Percentiles rank a stretch among this genome's conserved stretches.
Evolutionary conservation across 2,113 vertebrate species (phyloP).

Genomic region (Thermophis baileyi): DNA sequence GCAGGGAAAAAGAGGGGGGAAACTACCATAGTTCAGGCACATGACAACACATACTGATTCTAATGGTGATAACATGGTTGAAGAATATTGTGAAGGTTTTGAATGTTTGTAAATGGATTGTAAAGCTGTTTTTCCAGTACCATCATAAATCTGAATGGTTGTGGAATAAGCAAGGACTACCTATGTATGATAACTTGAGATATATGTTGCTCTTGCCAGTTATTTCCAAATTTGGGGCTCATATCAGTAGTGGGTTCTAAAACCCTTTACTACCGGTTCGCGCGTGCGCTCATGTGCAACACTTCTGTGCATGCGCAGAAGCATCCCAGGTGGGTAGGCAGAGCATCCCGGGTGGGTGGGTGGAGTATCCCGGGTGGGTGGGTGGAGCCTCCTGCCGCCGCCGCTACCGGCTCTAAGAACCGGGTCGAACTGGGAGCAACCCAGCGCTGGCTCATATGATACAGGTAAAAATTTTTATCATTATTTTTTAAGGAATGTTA

Average conservation of each 20-base stretch:
- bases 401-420: too few relatives aligned
- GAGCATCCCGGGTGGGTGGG: too few relatives aligned
- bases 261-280: too few relatives aligned
- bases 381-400: too few relatives aligned
- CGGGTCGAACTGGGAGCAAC: too few relatives aligned
- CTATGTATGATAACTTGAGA: background rate
- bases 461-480: background rate
- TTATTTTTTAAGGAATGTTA: background rate
- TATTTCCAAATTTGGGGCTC: background rate
- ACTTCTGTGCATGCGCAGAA: too few relatives aligned
- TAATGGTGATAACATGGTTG: background rate
- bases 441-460: background rate
- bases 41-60: background rate
- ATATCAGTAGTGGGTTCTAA: too few relatives aligned
- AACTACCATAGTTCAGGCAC: background rate
- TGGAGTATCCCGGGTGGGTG: too few relatives aligned
- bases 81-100: background rate
- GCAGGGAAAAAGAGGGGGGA: too few relatives aligned
- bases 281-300: too few relatives aligned
- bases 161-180: background rate
- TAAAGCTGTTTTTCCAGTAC: background rate
- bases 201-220: background rate
- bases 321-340: too few relatives aligned
- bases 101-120: background rate
- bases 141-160: background rate